Evolutionary conservation across 2,797 vertebrate genomes (phyloP).

Genomic region (Neosalanx taihuensis): DNA sequence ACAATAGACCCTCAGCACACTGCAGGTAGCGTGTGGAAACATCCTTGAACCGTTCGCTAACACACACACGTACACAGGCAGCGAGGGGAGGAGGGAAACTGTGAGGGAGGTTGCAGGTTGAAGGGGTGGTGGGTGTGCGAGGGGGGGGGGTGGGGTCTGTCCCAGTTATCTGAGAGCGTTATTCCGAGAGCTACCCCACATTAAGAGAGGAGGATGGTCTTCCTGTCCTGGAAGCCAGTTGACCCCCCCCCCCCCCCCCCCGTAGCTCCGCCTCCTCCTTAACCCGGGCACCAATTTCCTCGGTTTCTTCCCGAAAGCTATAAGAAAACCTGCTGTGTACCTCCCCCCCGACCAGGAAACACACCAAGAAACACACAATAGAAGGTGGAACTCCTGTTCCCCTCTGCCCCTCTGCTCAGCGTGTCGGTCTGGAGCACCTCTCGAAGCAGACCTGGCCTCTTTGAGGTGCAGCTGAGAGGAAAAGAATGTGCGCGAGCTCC

Average conservation of each 20-base stretch:
- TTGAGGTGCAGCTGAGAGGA: too few relatives aligned
- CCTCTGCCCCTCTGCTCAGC: neutral
- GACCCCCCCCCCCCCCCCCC: too few relatives aligned
- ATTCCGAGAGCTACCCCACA: neutral
- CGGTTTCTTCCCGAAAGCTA: neutral
- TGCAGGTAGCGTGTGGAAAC: neutral
- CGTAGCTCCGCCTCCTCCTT: neutral
- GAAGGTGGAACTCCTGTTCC: neutral
- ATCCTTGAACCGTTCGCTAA: neutral
- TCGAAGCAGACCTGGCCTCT: too few relatives aligned
- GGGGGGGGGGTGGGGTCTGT: too few relatives aligned
- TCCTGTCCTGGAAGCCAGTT: neutral
- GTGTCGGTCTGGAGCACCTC: neutral
- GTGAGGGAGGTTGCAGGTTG: neutral
- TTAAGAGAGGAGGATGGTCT: neutral
- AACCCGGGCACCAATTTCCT: neutral
- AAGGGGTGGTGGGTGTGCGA: too few relatives aligned
- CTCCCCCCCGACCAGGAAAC: neutral
- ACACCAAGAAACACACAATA: neutral
- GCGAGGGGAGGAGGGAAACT: too few relatives aligned
- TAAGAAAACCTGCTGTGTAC: neutral
- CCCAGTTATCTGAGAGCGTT: neutral
- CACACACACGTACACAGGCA: neutral
- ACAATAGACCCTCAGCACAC: neutral
- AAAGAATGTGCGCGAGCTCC: neutral